Evolutionary conservation across 2,113 vertebrate genomes (phyloP).

Genomic region (Salvelinus sp.): DNA sequence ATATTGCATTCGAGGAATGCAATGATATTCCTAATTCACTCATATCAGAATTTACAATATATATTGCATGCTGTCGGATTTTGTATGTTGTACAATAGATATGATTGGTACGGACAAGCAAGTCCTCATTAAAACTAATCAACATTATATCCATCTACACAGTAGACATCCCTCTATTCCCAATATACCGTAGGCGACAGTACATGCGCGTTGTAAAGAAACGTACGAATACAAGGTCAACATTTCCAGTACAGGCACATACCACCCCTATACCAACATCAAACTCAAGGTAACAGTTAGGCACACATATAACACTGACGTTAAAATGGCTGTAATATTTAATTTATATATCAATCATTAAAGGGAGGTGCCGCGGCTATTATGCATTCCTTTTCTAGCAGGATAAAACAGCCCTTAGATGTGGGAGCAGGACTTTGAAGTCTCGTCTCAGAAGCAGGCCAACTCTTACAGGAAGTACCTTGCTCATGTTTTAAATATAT

Average conservation of each 20-base stretch:
- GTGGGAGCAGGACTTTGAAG: slow-evolving; percentile 81
- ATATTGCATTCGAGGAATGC: neutral
- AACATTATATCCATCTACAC: neutral
- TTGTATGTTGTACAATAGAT: too few species aligned
- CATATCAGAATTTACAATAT: neutral
- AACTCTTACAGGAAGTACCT: slow-evolving; percentile 78
- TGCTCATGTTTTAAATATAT: slow-evolving; percentile 78
- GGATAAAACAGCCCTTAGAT: slow-evolving; percentile 85
- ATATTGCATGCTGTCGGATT: neutral
- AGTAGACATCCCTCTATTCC: too few species aligned
- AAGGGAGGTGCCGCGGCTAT: slow-evolving; percentile 78
- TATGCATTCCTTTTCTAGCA: slow-evolving; percentile 83
- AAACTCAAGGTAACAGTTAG: slow-evolving; percentile 63
- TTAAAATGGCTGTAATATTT: slow-evolving; percentile 78
- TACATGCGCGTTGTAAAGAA: neutral
- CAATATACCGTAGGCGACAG: too few species aligned
- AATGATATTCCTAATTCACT: neutral
- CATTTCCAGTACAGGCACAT: neutral
- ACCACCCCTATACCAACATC: slow-evolving; percentile 33
- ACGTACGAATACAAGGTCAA: neutral
- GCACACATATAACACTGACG: slow-evolving; percentile 56
- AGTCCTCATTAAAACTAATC: neutral
- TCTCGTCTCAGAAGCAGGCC: slow-evolving; percentile 78
- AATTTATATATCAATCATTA: slow-evolving; percentile 83
- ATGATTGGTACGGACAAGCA: neutral